These are phyloP conservation scores for Synergus umbraculus DNA, from an alignment of 2,888 invertebrate genomes.

Conservation along the genomic window DNA sequence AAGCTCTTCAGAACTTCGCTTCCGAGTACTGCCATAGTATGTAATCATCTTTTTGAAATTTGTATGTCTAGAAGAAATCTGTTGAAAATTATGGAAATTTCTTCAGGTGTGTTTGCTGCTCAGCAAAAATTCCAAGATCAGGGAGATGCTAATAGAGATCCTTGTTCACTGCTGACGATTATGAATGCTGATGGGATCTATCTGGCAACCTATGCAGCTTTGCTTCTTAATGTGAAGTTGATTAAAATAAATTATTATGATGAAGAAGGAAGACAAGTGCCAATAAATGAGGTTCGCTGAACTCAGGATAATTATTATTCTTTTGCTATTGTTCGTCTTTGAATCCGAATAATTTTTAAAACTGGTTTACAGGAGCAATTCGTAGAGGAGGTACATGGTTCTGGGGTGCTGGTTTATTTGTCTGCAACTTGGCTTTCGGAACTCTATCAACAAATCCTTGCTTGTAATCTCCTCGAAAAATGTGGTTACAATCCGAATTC, in stretches of 20 bases:
- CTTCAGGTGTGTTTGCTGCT: slow-evolving; percentile 69
- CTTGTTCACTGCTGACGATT: slow-evolving; percentile 83
- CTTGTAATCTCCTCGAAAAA: slow-evolving; percentile 84
- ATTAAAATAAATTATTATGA: slow-evolving; percentile 87
- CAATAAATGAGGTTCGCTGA: slow-evolving; percentile 78
- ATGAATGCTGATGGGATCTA: slow-evolving; percentile 98
- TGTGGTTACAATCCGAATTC: slow-evolving; percentile 82
- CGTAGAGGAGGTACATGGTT: slow-evolving; percentile 94
- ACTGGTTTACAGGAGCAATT: slow-evolving; percentile 85
- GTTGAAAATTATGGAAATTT: neutral
- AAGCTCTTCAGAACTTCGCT: slow-evolving; percentile 94
- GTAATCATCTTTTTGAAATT: neutral
- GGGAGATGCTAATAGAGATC: slow-evolving; percentile 64
- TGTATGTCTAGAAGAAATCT: neutral
- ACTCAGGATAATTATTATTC: neutral
- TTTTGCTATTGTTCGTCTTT: neutral
- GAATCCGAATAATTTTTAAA: neutral
- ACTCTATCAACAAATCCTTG: slow-evolving; percentile 91
- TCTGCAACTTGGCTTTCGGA: slow-evolving; percentile 96
- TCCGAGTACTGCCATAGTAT: slow-evolving; percentile 93
- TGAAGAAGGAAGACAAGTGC: slow-evolving; percentile 75
- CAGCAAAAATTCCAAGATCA: slow-evolving; percentile 72
- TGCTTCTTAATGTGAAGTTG: slow-evolving; percentile 89
- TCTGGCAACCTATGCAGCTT: slow-evolving; percentile 91
- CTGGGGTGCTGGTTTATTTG: slow-evolving; percentile 94